These are phyloP conservation scores for Hydrolagus colliei DNA, from an alignment of 2,797 vertebrate species.

Conservation along the genomic window DNA sequence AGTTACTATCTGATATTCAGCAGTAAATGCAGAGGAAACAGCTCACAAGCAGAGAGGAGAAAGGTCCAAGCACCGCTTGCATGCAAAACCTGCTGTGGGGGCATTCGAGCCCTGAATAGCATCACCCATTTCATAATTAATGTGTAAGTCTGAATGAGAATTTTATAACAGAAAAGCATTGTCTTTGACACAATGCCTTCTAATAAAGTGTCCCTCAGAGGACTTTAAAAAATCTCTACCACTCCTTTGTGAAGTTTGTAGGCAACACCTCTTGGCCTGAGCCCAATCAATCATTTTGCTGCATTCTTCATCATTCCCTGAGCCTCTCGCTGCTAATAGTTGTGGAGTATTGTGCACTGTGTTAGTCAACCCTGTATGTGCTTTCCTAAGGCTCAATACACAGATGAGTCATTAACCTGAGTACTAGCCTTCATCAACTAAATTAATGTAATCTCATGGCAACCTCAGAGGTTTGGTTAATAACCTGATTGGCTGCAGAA, in stretches of 20 bases:
- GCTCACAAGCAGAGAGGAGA: constrained; percentile 46
- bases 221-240: neutral
- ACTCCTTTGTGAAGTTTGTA: neutral
- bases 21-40: constrained; percentile 47
- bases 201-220: constrained; percentile 2
- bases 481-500: constrained; percentile 35
- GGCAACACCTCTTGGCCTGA: neutral
- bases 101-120: constrained; percentile 37
- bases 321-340: constrained; percentile 2
- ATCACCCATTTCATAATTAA: constrained; percentile 35
- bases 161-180: constrained; percentile 38
- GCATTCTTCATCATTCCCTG: neutral
- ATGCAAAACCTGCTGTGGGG: constrained; percentile 40
- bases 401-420: constrained; percentile 40
- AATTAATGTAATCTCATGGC: constrained; percentile 36
- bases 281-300: neutral
- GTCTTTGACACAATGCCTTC: constrained; percentile 39
- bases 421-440: constrained; percentile 32
- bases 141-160: constrained; percentile 33
- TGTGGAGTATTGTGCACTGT: neutral
- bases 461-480: constrained; percentile 42
- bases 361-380: constrained; percentile 25
- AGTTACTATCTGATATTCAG: constrained; percentile 55
- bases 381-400: constrained; percentile 25
- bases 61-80: constrained; percentile 44